Evolutionary conservation across 2,888 invertebrate genomes (phyloP), one percentile per base, ranked within the genome.

Genomic region (Exocentrus adspersus): DNA sequence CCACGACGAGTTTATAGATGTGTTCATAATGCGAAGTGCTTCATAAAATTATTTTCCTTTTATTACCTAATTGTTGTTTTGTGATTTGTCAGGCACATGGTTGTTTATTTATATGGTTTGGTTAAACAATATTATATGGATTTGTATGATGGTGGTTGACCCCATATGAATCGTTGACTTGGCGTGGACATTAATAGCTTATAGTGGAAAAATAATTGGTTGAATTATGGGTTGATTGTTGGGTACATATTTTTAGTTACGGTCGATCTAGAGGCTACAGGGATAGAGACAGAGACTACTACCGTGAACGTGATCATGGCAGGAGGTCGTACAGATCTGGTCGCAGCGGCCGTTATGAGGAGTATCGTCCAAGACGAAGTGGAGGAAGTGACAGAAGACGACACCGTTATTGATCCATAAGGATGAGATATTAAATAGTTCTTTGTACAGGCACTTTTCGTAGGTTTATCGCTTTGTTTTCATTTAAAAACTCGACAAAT

Each of bases 71-170:
- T 82, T 81, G 78, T 78, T 80, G 80, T 82, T 82, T 82, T 82
- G 81, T 82, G 82, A 79, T 82, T 82, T 82, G 81, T 82, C 82
- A 82, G 82, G 83, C 82, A 81, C 81, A 82, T 82, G 82, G 83
- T 81, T 70, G 68, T 70, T 68, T 66, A 80, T 80, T 81, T 81
- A 79, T 78, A 81, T 83, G 83, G 82, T 82, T 82, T 82, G 82
- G 82, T 82, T 80, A 78, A 77, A 78, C 79, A 79, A 73, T 80
- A 79, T 74, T 79, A 60, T 65, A 68, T 80, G 80, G 80, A 79
- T 77, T 77, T 74, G 78, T 80, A 75, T 80, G 78, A 78, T 80
- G 79, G 77, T 57, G 66, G 60, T 61, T 58, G 52, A 57, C 57
- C 54, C 61, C 54, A 54, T 54, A 54, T 43, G 54, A 54, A 57